Evolutionary conservation across 2,888 invertebrate species (phyloP), one percentile per base, ranked within the genome.

Genomic region (Mellilla xanthometata): DNA sequence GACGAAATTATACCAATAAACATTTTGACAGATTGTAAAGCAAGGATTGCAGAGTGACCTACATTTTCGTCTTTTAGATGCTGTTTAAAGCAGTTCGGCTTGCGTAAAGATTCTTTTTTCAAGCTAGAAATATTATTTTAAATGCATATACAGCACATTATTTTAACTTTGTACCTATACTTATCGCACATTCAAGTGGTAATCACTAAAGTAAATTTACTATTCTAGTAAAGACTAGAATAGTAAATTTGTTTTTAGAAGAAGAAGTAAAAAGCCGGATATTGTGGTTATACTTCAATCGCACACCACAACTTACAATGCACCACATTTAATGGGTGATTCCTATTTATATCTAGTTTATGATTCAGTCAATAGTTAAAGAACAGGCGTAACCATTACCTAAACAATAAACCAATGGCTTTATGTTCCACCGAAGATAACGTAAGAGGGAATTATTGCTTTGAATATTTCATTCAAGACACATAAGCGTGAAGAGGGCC

Each of bases 301-400:
- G 62, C 49, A 53, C 61, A 49, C 55, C 52, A 53, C 57, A 57
- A 54, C 52, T 57, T 62, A 53, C 60, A 65, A 76, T 72, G 65
- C 74, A 54, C 62, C 68, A 70, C 62, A 72, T 60, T 62, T 71
- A 75, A 76, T 74, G 68, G 71, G 65, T 70, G 39, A 71, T 75
- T 73, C 64, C 64, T 68, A 65, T 64, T 65, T 68, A 49, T 49
- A 54, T 45, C 61, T 62, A 58, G 59, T 77, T 70, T 72, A 77
- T 64, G 68, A 65, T 74, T 74, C 62, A 48, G 60, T 61, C 57
- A 68, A 71, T 70, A 60, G 70, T 79, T 72, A 74, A 65, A 65
- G 73, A 80, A 80, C 74, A 74, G 73, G 72, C 76, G 66, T 66
- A 63, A 71, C 68, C 67, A 73, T 71, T 66, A 42, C 47, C 41